These are phyloP conservation scores for Syrrhaptes paradoxus DNA, from an alignment of 2,113 vertebrate species.

Conservation along the genomic window DNA sequence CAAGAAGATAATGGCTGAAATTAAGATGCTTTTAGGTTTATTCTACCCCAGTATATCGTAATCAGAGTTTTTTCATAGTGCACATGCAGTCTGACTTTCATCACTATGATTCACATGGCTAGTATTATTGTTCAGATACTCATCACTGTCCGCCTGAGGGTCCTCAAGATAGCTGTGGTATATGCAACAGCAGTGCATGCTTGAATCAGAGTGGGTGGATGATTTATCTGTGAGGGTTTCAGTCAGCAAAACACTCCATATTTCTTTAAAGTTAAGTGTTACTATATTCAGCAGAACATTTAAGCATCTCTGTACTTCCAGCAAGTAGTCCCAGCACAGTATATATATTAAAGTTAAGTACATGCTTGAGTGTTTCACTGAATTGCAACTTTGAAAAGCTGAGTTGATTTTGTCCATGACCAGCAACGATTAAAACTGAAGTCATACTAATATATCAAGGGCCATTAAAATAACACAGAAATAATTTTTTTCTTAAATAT, in stretches of 20 bases:
- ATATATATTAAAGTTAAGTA: background rate
- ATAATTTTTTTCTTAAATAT: background rate
- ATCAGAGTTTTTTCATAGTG: background rate
- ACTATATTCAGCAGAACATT: background rate
- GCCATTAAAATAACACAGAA: background rate
- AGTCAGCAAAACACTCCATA: background rate
- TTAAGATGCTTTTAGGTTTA: background rate
- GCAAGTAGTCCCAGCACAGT: background rate
- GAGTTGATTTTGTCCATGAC: background rate
- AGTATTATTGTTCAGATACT: background rate
- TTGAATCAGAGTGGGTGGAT: background rate
- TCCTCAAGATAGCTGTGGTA: background rate
- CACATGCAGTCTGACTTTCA: background rate
- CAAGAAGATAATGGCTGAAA: background rate
- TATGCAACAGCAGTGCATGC: background rate
- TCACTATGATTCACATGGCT: background rate
- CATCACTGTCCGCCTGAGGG: background rate
- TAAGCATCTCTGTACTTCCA: background rate
- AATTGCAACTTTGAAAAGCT: background rate
- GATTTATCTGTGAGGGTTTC: background rate
- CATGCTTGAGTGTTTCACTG: background rate
- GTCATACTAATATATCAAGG: background rate
- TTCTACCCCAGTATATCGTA: background rate
- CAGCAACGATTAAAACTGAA: background rate
- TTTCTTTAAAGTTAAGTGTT: background rate